These are phyloP conservation scores for Calephelis nemesis DNA, from an alignment of 1,140 invertebrate genomes.

Conservation along the genomic window DNA sequence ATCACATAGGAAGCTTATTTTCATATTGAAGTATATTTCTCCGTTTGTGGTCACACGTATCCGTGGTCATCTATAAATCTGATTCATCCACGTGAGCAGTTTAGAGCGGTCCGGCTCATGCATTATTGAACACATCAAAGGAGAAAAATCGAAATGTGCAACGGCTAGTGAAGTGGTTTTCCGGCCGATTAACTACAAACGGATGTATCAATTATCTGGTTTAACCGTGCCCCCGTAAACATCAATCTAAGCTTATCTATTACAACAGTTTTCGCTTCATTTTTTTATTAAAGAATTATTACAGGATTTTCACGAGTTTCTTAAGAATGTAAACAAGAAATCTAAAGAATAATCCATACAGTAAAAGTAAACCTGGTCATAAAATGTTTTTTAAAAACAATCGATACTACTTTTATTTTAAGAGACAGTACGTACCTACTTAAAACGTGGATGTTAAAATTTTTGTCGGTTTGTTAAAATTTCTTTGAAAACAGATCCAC, in stretches of 20 bases:
- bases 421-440: too few species aligned
- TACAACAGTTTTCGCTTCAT: not conserved
- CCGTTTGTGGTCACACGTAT: conserved; percentile 30
- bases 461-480: too few species aligned
- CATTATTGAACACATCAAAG: conserved; percentile 78
- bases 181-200: conserved; percentile 62
- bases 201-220: conserved; percentile 69
- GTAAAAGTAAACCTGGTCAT: too few species aligned
- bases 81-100: conserved; percentile 40
- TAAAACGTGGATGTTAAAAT: too few species aligned
- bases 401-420: too few species aligned
- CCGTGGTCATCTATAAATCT: conserved; percentile 38
- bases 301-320: too few species aligned
- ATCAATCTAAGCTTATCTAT: conserved; percentile 26
- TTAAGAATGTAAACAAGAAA: too few species aligned
- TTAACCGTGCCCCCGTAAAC: conserved; percentile 32
- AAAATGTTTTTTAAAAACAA: too few species aligned
- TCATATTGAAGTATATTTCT: conserved; percentile 21
- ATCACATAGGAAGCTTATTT: too few species aligned
- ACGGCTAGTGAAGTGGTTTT: conserved; percentile 70
- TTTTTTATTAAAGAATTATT: too few species aligned
- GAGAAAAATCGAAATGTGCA: conserved; percentile 77
- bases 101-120: conserved; percentile 58
- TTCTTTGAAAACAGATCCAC: too few species aligned
- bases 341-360: too few species aligned